A percentile compares a stretch with the other conserved stretches of the same genome.
These are phyloP conservation scores for Paralichthys olivaceus DNA, from an alignment of 2,113 vertebrate genomes.

Conservation along the genomic window DNA sequence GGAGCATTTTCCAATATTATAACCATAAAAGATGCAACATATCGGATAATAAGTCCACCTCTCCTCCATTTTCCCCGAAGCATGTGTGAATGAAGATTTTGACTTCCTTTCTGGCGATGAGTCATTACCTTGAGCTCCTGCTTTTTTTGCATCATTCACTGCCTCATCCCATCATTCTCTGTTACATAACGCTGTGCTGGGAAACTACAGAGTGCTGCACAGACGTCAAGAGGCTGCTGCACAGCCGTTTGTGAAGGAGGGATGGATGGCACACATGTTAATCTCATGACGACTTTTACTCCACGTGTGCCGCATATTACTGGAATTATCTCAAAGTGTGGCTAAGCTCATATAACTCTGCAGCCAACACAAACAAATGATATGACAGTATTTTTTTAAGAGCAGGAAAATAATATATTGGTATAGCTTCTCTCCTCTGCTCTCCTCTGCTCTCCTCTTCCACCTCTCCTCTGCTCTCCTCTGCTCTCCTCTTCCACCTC, in stretches of 20 bases:
- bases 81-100: conserved; percentile 22
- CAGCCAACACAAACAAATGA: conserved; percentile 3
- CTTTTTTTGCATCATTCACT: conserved; percentile 49
- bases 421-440: no score
- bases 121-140: conserved; percentile 34
- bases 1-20: neutral
- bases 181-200: conserved; percentile 35
- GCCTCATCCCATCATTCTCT: conserved; percentile 40
- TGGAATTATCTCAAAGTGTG: conserved; percentile 12
- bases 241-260: conserved; percentile 19
- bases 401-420: no score
- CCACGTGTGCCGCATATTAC: neutral
- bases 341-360: neutral
- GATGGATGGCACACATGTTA: conserved; percentile 1
- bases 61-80: conserved; percentile 13
- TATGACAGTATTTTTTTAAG: neutral
- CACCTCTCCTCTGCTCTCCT: neutral
- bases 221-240: conserved; percentile 25
- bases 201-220: conserved; percentile 45
- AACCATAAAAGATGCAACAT: neutral
- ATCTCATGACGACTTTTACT: conserved; percentile 21
- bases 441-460: neutral
- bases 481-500: neutral
- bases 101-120: conserved; percentile 38
- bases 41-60: neutral